These are phyloP conservation scores for Lepidothrix coronata DNA, from an alignment of 2,113 vertebrate genomes.

Conservation along the genomic window DNA sequence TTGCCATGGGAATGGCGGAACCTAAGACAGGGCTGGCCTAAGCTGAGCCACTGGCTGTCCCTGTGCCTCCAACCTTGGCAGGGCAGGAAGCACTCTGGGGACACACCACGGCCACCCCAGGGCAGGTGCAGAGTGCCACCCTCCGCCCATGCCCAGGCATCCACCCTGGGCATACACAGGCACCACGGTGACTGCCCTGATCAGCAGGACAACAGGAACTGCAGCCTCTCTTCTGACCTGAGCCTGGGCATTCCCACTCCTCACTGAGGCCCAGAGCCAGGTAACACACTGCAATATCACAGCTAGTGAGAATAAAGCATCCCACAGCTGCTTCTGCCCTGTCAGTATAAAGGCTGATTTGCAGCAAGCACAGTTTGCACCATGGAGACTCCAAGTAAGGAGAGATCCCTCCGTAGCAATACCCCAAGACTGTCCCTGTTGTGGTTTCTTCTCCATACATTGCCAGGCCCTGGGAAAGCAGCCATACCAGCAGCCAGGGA, in stretches of 20 bases:
- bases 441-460: neutral
- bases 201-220: neutral
- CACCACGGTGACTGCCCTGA: neutral
- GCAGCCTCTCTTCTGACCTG: accelerated
- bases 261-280: accelerated
- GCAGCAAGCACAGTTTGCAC: neutral
- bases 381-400: neutral
- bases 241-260: accelerated
- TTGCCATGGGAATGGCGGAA: neutral
- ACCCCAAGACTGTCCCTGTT: too few relatives aligned
- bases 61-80: accelerated
- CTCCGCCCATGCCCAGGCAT: accelerated
- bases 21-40: neutral
- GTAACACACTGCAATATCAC: accelerated
- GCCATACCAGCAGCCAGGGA: neutral
- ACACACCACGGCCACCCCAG: neutral
- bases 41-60: neutral
- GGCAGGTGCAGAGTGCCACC: neutral
- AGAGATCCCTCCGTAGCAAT: neutral
- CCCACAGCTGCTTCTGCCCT: neutral
- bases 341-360: neutral
- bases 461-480: neutral
- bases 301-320: neutral
- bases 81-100: accelerated
- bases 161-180: neutral